Conservation (phyloP, 1,140 invertebrate genomes). For the Dinoponera quadriceps region DNA sequence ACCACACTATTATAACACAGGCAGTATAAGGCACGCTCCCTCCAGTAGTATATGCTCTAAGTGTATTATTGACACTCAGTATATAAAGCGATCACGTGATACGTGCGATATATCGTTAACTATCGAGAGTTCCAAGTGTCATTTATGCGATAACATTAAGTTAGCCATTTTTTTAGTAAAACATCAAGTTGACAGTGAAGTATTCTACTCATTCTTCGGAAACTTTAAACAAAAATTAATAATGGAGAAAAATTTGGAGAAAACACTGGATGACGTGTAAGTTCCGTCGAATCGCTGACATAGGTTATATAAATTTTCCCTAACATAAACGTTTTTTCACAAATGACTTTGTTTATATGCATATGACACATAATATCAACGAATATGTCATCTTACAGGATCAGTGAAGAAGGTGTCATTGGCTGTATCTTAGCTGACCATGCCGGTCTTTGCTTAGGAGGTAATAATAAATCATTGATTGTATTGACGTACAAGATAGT, state of each 20-base stretch:
- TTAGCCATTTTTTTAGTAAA: neutral
- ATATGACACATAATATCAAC: too few relatives aligned
- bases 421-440: constrained; percentile 83
- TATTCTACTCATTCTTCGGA: neutral
- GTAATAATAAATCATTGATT: constrained; percentile 73
- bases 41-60: too few relatives aligned
- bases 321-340: neutral
- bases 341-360: neutral
- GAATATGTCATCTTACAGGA: constrained; percentile 66
- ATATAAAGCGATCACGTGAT: constrained; percentile 41
- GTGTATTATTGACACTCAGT: constrained; percentile 11
- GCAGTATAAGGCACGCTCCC: too few relatives aligned
- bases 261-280: constrained; percentile 83
- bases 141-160: neutral
- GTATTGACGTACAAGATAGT: neutral
- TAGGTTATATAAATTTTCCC: neutral
- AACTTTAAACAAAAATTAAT: constrained; percentile 7
- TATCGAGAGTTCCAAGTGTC: neutral
- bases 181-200: neutral
- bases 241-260: constrained; percentile 83
- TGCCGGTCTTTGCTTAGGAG: constrained; percentile 83
- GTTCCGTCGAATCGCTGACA: constrained; percentile 60
- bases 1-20: too few relatives aligned
- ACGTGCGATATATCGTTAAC: neutral
- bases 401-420: constrained; percentile 75